phyloP scores from a whole-genome alignment of 1,140 invertebrate species.

The Bombus waltoni region DNA sequence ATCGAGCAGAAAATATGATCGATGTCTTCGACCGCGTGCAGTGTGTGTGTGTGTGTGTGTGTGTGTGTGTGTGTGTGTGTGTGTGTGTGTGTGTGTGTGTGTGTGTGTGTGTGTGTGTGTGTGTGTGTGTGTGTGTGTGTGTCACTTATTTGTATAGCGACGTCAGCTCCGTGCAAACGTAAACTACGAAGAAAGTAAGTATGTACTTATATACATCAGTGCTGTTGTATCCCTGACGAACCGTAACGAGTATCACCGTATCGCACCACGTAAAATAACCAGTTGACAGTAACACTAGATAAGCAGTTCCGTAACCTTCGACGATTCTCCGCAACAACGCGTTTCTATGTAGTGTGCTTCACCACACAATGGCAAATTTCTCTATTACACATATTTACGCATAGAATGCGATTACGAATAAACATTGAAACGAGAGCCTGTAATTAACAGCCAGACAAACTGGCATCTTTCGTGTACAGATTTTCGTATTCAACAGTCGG shows the following conservation, averaged over 20 bases:
- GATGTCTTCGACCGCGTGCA: conserved; percentile 29
- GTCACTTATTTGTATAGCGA: conserved; percentile 61
- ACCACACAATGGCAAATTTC: background rate
- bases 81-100: conserved; percentile 31
- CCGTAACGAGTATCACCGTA: background rate
- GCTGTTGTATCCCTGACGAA: background rate
- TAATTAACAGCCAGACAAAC: no score
- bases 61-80: conserved; percentile 39
- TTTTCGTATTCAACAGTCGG: background rate
- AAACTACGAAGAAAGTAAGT: conserved; percentile 29
- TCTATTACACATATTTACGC: no score
- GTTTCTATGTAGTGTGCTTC: background rate
- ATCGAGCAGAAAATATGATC: conserved; percentile 55
- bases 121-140: conserved; percentile 18
- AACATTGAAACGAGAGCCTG: no score
- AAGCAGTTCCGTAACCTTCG: conserved; percentile 35
- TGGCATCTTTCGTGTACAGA: no score
- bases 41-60: conserved; percentile 27
- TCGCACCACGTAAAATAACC: conserved; percentile 3
- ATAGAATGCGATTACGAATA: background rate
- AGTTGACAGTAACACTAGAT: conserved; percentile 25
- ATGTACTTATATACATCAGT: background rate
- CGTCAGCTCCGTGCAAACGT: conserved; percentile 35
- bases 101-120: conserved; percentile 18
- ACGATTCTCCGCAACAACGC: background rate